phyloP scores from a whole-genome alignment of 2,113 vertebrate genomes.

The Myrmophylax atrothorax region DNA sequence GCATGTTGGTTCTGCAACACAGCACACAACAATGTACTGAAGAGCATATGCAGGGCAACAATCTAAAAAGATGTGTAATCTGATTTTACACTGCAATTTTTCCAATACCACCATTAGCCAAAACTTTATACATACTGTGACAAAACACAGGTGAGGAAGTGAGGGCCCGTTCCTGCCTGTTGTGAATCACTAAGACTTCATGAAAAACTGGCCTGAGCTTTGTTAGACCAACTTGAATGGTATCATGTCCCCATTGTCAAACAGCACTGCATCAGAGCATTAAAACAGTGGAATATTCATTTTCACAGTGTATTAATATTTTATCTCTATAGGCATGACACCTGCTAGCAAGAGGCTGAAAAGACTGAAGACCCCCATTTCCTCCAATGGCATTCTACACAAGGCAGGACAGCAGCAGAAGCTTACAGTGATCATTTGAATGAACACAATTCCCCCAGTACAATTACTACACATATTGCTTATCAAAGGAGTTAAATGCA shows the following conservation, averaged over 20 bases:
- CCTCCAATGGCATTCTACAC: conserved; percentile 32
- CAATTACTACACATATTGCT: rapidly evolving
- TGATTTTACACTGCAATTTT: neutral
- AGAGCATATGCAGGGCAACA: neutral
- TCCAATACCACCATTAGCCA: neutral
- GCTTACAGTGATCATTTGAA: conserved; percentile 32
- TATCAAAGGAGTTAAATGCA: neutral
- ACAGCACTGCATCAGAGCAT: neutral
- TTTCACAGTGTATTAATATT: neutral
- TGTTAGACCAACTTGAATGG: neutral
- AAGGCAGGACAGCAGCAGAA: conserved; percentile 53
- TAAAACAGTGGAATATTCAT: neutral
- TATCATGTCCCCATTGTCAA: neutral
- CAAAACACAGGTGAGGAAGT: conserved; percentile 22
- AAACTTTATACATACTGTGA: neutral
- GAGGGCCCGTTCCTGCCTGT: neutral
- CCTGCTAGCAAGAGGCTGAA: conserved; percentile 39
- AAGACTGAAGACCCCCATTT: neutral
- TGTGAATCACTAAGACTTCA: neutral
- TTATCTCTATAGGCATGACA: conserved; percentile 9
- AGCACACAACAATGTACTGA: conserved; percentile 46
- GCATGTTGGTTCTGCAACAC: conserved; percentile 84
- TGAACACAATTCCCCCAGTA: conserved; percentile 8
- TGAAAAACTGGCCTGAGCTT: neutral
- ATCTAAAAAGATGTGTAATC: neutral